A percentile compares a stretch with the other conserved stretches of the same genome.
Conservation (phyloP, 2,888 invertebrate species). For the Ditylenchus weischeri region DNA sequence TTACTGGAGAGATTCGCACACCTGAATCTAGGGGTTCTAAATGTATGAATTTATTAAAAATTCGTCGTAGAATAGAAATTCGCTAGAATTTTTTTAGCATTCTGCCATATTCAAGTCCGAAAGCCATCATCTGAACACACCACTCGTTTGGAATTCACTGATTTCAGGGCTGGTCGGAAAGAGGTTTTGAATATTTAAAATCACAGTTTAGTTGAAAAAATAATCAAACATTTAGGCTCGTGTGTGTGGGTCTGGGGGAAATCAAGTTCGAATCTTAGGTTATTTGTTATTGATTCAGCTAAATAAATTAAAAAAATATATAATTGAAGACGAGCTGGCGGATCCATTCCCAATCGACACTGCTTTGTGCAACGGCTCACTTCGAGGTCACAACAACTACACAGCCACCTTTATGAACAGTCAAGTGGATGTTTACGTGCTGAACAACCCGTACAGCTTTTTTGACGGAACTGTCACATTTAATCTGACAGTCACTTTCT, state of each 20-base stretch:
- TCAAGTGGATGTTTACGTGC: constrained; percentile 26
- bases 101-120: constrained; percentile 33
- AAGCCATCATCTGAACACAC: constrained; percentile 29
- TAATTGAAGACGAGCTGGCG: constrained; percentile 15
- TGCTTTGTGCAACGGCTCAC: constrained; percentile 35
- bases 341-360: constrained; percentile 29
- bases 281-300: background rate
- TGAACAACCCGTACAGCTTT: constrained; percentile 26
- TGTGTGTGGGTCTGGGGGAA: background rate
- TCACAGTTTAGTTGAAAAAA: too few relatives aligned
- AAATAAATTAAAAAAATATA: background rate
- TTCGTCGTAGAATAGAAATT: background rate
- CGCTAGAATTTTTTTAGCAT: constrained; percentile 19
- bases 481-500: constrained; percentile 37
- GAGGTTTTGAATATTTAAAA: too few relatives aligned
- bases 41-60: background rate
- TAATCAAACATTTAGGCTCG: background rate
- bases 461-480: constrained; percentile 29
- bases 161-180: constrained; percentile 20
- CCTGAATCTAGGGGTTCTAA: background rate
- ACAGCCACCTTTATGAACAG: constrained; percentile 14
- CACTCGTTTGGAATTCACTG: constrained; percentile 23
- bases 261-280: constrained; percentile 11
- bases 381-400: constrained; percentile 23
- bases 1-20: background rate